Percentiles rank a stretch among this genome's conserved stretches.
phyloP scores from a whole-genome alignment of 2,888 invertebrate species.

The Hemaris fuciformis region DNA sequence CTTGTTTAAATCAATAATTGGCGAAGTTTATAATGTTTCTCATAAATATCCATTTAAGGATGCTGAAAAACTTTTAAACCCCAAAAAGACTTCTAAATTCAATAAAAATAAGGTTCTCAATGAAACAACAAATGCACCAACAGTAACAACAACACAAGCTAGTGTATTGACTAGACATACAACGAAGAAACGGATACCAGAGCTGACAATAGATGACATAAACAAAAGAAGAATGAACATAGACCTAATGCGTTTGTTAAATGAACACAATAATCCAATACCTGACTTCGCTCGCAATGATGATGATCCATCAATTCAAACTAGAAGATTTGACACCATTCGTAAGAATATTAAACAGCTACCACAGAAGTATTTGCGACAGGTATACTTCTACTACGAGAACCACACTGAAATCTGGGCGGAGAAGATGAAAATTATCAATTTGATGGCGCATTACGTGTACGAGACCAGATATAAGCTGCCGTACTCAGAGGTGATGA shows the following conservation, averaged over 20 bases:
- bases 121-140: background rate
- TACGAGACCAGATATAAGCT: conserved; percentile 45
- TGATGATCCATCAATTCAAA: conserved; percentile 30
- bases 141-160: background rate
- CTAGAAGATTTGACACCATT: conserved; percentile 31
- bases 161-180: background rate
- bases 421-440: conserved; percentile 22
- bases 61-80: background rate
- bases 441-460: conserved; percentile 45
- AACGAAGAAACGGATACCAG: background rate
- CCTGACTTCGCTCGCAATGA: conserved; percentile 29
- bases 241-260: conserved; percentile 26
- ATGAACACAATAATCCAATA: conserved; percentile 12
- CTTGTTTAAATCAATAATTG: conserved; percentile 20
- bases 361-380: background rate
- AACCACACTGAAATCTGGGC: background rate
- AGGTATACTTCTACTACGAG: conserved; percentile 11
- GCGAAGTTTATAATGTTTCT: conserved; percentile 10
- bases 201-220: conserved; percentile 18
- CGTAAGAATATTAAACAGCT: background rate
- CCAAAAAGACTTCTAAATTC: background rate
- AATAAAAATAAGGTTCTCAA: background rate
- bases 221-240: conserved; percentile 18
- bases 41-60: background rate
- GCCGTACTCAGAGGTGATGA: conserved; percentile 33